Evolutionary conservation across 2,797 vertebrate species (phyloP).

Genomic region (Galago senegalensis): DNA sequence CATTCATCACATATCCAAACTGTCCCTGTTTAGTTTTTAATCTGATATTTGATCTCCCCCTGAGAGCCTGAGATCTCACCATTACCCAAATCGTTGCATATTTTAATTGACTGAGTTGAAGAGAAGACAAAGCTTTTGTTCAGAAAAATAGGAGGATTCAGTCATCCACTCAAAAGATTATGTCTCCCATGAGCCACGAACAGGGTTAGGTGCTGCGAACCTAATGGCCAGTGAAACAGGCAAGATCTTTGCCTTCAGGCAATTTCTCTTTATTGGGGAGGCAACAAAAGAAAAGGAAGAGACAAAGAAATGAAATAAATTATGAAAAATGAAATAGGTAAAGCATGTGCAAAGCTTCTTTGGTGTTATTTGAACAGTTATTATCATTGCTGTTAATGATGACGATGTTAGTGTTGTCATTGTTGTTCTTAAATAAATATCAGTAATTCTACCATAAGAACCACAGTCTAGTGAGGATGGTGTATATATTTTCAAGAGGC

Average conservation of each 20-base stretch:
- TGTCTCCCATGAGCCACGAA: neutral
- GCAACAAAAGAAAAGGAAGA: neutral
- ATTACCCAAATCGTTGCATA: neutral
- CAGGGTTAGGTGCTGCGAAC: neutral
- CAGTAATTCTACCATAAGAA: neutral
- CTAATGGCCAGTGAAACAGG: neutral
- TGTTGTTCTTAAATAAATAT: neutral
- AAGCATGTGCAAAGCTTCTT: neutral
- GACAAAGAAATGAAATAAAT: neutral
- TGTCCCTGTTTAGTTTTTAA: neutral
- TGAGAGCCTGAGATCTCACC: slow-evolving; percentile 1
- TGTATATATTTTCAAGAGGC: neutral
- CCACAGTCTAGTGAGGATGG: neutral
- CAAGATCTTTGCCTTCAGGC: neutral
- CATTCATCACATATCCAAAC: neutral
- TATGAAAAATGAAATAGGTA: neutral
- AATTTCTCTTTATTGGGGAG: neutral
- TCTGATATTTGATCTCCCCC: neutral
- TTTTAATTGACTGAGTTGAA: neutral
- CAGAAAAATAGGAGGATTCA: neutral
- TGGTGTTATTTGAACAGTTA: no score
- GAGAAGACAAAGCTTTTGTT: neutral
- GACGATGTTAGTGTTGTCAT: neutral
- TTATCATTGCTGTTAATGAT: neutral
- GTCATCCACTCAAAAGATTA: neutral